Evolutionary conservation across 2,797 vertebrate genomes (phyloP), one percentile per base, ranked within the genome.

Genomic region (Mionectes olivaceus): DNA sequence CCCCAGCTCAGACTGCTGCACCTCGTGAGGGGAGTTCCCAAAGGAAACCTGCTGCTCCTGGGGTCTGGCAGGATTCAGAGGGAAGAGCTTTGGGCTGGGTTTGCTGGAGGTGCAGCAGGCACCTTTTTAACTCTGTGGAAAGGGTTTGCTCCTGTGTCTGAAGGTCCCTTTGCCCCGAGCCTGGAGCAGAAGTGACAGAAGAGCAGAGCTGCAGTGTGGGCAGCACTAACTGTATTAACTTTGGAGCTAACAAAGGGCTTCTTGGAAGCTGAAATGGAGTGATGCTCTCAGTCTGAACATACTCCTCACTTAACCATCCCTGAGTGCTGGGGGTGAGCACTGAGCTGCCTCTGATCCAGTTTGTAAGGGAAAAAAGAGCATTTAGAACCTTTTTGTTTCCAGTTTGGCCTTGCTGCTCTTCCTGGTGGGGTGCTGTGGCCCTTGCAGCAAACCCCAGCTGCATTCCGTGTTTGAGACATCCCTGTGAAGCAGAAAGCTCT

Each of bases 61-160:
- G n/a, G 25, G 5, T 59, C 71, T 85, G 59, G 18, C 33, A 37
- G 63, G 56, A 33, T 41, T 74, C 57, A 43, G 44, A 12, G n/a
- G 55, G 55, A n/a, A 14, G 23, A 43, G 6, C 44, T 60, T 3
- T 0, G 0, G 35, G 5, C 11, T 32, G 56, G 22, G 23, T 53
- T 67, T 84, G 49, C 75, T 85, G 82, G 59, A 63, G 55, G 7
- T 64, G 43, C 65, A 70, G 41, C 37, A 60, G 57, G 7, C 33
- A 19, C 37, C 11, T 37, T 87, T 81, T 65, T 27, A 5, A 14
- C 25, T 57, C 50, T 9, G 0, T 5, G 19, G 44, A 17, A 67
- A 56, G 28, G 33, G 5, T 87, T 92, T 87, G 4, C 39, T 85
- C 30, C 61, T 53, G 23, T 30, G 22, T 64, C 53, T 64, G 67